Evolutionary conservation across 1,140 invertebrate genomes (phyloP).

Genomic region (Trissolcus basalis): DNA sequence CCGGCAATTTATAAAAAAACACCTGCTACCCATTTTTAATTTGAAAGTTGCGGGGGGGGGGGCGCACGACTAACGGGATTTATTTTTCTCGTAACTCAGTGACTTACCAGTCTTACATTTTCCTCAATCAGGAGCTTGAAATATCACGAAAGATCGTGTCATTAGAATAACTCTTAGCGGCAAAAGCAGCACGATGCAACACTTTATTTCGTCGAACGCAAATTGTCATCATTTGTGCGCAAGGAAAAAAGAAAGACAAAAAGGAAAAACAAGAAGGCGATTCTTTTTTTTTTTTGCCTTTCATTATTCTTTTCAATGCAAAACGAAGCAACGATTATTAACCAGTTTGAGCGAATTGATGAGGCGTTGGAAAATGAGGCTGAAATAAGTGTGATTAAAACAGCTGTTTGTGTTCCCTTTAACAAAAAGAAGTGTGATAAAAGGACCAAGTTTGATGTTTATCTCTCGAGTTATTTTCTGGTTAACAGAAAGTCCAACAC

Average conservation of each 20-base stretch:
- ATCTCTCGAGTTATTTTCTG: too few relatives aligned
- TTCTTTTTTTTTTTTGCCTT: background rate
- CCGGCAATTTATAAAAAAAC: background rate
- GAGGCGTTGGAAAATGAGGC: background rate
- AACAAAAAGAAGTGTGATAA: too few relatives aligned
- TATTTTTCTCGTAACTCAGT: slow-evolving; percentile 19
- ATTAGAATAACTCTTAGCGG: slow-evolving; percentile 36
- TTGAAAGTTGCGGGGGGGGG: background rate
- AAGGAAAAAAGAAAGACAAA: background rate
- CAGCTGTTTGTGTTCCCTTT: slow-evolving; percentile 11
- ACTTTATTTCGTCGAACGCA: slow-evolving; percentile 6
- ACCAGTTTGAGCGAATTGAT: slow-evolving; percentile 3
- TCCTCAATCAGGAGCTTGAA: slow-evolving; percentile 64
- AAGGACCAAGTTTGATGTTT: too few relatives aligned
- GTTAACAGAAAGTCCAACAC: too few relatives aligned
- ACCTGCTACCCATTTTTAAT: background rate
- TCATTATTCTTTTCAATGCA: background rate
- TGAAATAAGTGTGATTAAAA: slow-evolving; percentile 9
- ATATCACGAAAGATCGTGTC: slow-evolving; percentile 47
- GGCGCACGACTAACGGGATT: background rate
- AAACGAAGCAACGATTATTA: background rate
- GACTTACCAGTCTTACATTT: slow-evolving; percentile 64
- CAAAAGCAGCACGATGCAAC: slow-evolving; percentile 17
- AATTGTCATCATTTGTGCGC: slow-evolving; percentile 17
- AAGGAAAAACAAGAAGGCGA: background rate